Conservation (phyloP, 2,888 invertebrate species). For the Conomelus anceps region DNA sequence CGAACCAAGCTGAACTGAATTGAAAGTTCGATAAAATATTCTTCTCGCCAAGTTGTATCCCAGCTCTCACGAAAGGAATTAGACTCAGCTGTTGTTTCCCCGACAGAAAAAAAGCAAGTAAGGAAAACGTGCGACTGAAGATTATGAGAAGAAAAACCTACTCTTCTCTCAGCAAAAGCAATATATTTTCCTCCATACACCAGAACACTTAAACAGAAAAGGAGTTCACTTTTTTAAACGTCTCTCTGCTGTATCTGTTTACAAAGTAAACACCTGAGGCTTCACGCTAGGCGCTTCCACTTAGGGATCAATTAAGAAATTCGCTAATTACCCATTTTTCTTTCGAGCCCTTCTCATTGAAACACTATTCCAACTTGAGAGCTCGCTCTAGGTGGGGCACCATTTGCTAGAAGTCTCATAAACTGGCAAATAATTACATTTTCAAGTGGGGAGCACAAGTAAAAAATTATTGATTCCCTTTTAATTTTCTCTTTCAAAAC, state of each 20-base stretch:
- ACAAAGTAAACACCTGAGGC: constrained; percentile 12
- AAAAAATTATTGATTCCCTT: background rate
- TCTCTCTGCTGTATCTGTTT: background rate
- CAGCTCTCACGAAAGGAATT: background rate
- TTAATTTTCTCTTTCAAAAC: background rate
- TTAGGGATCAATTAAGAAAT: background rate
- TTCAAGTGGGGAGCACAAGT: background rate
- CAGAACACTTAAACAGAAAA: background rate
- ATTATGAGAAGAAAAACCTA: background rate
- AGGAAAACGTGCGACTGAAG: background rate
- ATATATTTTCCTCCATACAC: background rate
- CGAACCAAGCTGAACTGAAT: background rate
- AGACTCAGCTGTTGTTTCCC: background rate
- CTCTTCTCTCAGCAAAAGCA: background rate
- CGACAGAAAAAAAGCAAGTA: background rate
- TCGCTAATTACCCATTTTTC: background rate
- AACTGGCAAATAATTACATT: background rate
- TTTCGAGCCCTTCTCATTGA: background rate
- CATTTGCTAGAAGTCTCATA: background rate
- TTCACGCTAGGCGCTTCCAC: background rate
- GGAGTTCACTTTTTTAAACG: background rate
- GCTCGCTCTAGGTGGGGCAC: background rate
- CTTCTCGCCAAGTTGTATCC: background rate
- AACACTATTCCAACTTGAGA: background rate
- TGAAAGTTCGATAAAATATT: background rate